These are phyloP conservation scores for Carassius gibelio DNA, from an alignment of 2,113 vertebrate species.

Conservation along the genomic window DNA sequence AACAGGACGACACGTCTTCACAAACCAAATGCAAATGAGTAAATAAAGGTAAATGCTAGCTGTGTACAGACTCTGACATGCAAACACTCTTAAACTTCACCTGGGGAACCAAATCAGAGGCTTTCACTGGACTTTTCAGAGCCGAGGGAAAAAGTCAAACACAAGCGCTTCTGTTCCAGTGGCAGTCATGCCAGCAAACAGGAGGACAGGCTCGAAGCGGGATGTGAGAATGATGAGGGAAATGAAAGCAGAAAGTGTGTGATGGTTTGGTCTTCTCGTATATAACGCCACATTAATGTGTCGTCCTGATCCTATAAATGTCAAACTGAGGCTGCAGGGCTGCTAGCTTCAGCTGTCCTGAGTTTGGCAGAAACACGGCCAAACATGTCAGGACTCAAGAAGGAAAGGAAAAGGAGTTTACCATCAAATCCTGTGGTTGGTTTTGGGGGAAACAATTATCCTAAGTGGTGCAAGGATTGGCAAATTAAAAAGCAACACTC, in stretches of 20 bases:
- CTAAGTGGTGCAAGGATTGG: constrained; percentile 57
- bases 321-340: constrained; percentile 58
- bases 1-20: not conserved
- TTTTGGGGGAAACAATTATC: constrained; percentile 70
- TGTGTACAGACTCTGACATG: constrained; percentile 1
- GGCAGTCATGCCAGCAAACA: constrained; percentile 40
- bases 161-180: constrained; percentile 44
- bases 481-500: not conserved
- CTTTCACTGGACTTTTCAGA: not conserved
- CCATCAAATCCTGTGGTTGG: constrained; percentile 69
- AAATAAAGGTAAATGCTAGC: constrained; percentile 7
- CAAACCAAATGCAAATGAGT: constrained; percentile 5
- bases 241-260: constrained; percentile 53
- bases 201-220: constrained; percentile 50
- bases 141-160: constrained; percentile 14
- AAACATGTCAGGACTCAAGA: constrained; percentile 68
- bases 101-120: constrained; percentile 12
- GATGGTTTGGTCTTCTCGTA: constrained; percentile 62
- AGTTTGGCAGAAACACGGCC: constrained; percentile 70
- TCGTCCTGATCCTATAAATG: constrained; percentile 72
- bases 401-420: constrained; percentile 69
- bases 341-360: constrained; percentile 49
- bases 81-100: not conserved
- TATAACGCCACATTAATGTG: constrained; percentile 69
- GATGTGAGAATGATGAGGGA: constrained; percentile 59